Percentiles rank a stretch among this genome's conserved stretches.
These are phyloP conservation scores for Megaptera novaeangliae DNA, from an alignment of 2,113 vertebrate species.

Conservation along the genomic window DNA sequence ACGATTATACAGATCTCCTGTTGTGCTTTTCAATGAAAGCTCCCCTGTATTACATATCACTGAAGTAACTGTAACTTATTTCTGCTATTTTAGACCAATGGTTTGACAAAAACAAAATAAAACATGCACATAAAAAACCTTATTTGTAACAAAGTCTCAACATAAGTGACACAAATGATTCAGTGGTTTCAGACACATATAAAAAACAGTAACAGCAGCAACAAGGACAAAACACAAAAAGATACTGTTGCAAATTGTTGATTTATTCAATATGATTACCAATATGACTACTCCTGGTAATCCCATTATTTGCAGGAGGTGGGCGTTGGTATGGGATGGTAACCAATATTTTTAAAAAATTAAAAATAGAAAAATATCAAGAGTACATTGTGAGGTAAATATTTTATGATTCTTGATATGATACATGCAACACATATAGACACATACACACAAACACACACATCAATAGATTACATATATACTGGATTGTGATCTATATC, in stretches of 20 bases:
- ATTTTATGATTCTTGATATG: neutral
- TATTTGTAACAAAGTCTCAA: neutral
- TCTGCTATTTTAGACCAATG: neutral
- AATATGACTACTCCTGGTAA: neutral
- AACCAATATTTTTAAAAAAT: neutral
- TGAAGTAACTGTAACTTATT: neutral
- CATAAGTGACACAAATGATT: neutral
- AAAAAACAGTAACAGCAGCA: neutral
- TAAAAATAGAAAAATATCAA: slow-evolving; percentile 19
- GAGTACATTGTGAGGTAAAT: neutral
- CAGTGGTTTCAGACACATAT: neutral
- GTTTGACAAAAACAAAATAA: neutral
- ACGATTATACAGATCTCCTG: neutral
- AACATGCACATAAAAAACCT: neutral
- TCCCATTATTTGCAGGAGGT: neutral
- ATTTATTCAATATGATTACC: neutral
- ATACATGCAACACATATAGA: neutral
- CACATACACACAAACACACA: neutral
- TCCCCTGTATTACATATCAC: neutral
- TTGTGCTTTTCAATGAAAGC: neutral
- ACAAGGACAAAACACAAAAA: neutral
- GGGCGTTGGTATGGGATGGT: neutral
- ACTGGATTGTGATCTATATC: neutral
- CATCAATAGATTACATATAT: neutral
- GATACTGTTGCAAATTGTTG: neutral